These are phyloP conservation scores for Malurus melanocephalus DNA, from an alignment of 2,113 vertebrate genomes.

Conservation along the genomic window DNA sequence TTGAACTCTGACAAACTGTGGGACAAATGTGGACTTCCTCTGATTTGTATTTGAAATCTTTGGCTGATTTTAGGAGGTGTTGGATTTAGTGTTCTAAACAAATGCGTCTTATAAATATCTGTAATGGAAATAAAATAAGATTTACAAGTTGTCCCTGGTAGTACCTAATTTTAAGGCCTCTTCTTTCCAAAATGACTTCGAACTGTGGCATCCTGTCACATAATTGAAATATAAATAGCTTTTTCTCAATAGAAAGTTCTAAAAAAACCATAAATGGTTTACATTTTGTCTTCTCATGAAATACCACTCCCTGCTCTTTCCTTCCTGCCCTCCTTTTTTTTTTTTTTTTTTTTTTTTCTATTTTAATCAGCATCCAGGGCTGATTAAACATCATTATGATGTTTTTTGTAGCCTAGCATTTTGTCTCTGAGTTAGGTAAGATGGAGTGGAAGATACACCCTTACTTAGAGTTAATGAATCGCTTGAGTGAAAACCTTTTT, in stretches of 20 bases:
- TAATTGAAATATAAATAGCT: neutral
- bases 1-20: neutral
- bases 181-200: neutral
- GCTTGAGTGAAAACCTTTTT: neutral
- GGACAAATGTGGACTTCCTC: neutral
- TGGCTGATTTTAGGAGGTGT: neutral
- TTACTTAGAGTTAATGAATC: neutral
- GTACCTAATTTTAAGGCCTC: neutral
- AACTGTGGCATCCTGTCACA: neutral
- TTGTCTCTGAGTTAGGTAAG: neutral
- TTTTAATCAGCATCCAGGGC: neutral
- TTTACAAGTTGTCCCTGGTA: neutral
- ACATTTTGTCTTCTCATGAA: neutral
- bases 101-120: neutral
- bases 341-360: neutral
- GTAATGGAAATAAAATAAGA: neutral
- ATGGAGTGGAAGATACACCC: neutral
- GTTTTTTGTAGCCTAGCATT: neutral
- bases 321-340: too few species aligned
- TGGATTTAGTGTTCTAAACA: neutral
- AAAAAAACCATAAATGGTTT: neutral
- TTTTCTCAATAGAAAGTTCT: neutral
- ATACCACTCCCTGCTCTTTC: neutral
- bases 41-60: neutral
- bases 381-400: too few species aligned